A percentile compares a stretch with the other conserved stretches of the same genome.
Evolutionary conservation across 2,888 invertebrate genomes (phyloP).

Genomic region (Archaeoteleia sp.): DNA sequence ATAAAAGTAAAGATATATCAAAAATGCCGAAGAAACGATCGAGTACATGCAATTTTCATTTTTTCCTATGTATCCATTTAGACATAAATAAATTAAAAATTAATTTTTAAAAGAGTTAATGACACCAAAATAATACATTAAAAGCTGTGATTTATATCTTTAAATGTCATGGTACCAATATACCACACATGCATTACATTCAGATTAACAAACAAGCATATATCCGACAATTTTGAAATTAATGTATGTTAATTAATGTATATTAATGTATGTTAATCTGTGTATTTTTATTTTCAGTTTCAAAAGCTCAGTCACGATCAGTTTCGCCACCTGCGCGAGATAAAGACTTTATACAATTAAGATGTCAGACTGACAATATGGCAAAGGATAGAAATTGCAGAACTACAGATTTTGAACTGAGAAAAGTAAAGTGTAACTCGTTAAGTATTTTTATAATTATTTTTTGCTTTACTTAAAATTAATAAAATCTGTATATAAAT

Average conservation of each 20-base stretch:
- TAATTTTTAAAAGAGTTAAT: not conserved
- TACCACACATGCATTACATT: too few species aligned
- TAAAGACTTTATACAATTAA: constrained; percentile 14
- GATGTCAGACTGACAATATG: not conserved
- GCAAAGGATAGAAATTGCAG: constrained; percentile 6
- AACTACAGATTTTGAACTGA: constrained; percentile 1
- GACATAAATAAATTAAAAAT: not conserved
- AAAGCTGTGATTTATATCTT: too few species aligned
- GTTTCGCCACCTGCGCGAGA: constrained; percentile 14
- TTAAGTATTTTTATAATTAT: too few species aligned
- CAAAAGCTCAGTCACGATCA: constrained; percentile 16
- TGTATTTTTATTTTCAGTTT: constrained; percentile 10
- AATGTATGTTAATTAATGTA: too few species aligned
- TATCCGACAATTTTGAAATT: too few species aligned
- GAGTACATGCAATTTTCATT: constrained; percentile 43
- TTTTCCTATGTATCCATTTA: too few species aligned
- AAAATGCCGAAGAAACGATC: constrained; percentile 56
- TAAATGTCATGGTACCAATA: too few species aligned
- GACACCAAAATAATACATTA: too few species aligned
- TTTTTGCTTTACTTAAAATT: not conserved
- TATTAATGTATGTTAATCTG: not conserved
- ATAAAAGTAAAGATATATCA: constrained; percentile 60
- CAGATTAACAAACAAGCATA: too few species aligned
- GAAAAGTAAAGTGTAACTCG: constrained; percentile 4
- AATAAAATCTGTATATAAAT: constrained; percentile 13